Percentiles rank a stretch among this genome's conserved stretches.
Conservation (phyloP, 2,888 invertebrate species). For the Melanophora roralis region DNA sequence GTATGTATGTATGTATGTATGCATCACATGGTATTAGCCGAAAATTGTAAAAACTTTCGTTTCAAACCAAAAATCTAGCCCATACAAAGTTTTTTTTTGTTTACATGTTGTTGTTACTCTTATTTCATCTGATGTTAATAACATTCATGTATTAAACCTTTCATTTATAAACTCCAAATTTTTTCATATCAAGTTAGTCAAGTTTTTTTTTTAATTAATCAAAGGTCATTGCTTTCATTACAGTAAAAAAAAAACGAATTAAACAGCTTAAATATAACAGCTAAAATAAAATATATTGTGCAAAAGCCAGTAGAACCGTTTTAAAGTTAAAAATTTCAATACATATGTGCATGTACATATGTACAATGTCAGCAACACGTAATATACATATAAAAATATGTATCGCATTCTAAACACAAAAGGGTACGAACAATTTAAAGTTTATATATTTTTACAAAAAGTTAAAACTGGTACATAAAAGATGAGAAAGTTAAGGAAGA, state of each 20-base stretch:
- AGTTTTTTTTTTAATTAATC: conserved; percentile 47
- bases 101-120: neutral
- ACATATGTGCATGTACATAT: neutral
- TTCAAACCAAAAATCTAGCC: neutral
- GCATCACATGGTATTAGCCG: too few relatives aligned
- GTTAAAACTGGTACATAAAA: too few relatives aligned
- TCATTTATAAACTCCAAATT: conserved; percentile 12
- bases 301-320: neutral
- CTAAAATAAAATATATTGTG: neutral
- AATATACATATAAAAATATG: too few relatives aligned
- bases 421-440: too few relatives aligned
- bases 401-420: too few relatives aligned
- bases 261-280: conserved; percentile 9
- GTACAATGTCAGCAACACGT: neutral
- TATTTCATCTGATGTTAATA: neutral
- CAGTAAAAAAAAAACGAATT: conserved; percentile 13
- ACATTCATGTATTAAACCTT: conserved; percentile 27
- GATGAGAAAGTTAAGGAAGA: too few relatives aligned
- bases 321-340: neutral
- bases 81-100: conserved; percentile 8
- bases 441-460: too few relatives aligned
- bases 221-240: conserved; percentile 60
- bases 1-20: too few relatives aligned
- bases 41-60: neutral
- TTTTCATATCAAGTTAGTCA: conserved; percentile 20